Conservation (phyloP, 2,797 vertebrate genomes). For the Amphiprion clarkii region DNA sequence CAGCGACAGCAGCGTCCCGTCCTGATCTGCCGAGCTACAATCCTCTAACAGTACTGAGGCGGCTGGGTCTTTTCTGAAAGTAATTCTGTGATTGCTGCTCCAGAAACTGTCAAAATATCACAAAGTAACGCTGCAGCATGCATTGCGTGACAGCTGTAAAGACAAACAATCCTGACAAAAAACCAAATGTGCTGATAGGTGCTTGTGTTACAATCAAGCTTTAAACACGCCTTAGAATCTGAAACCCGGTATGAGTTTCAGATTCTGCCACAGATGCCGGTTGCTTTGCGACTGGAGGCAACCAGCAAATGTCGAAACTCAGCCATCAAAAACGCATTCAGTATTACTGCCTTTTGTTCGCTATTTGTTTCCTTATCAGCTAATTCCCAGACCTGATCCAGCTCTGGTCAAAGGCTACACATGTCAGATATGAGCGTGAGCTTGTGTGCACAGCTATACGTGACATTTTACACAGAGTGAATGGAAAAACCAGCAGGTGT, state of each 20-base stretch:
- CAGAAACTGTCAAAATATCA: neutral
- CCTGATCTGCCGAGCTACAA: conserved; percentile 21
- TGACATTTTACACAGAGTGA: conserved; percentile 36
- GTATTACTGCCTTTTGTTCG: too few species aligned
- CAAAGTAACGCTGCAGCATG: conserved; percentile 13
- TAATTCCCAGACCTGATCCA: conserved; percentile 18
- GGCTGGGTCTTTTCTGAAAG: neutral
- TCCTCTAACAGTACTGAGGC: neutral
- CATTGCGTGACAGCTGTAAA: conserved; percentile 18
- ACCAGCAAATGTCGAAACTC: neutral
- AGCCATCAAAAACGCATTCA: too few species aligned
- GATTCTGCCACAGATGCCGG: too few species aligned
- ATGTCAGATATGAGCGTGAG: conserved; percentile 18
- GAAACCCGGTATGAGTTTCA: conserved; percentile 11
- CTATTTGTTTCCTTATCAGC: conserved; percentile 25
- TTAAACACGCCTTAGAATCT: conserved; percentile 46
- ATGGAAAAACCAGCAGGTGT: conserved; percentile 27
- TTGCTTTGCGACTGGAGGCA: too few species aligned
- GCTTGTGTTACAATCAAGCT: conserved; percentile 20
- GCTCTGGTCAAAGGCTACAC: conserved; percentile 13
- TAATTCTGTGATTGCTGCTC: conserved; percentile 9
- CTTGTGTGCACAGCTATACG: conserved; percentile 42
- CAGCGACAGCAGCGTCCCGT: conserved; percentile 24
- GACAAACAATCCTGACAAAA: conserved; percentile 17
- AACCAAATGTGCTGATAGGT: conserved; percentile 18